Evolutionary conservation across 2,888 invertebrate genomes (phyloP).

Genomic region (Tinea trinotella): DNA sequence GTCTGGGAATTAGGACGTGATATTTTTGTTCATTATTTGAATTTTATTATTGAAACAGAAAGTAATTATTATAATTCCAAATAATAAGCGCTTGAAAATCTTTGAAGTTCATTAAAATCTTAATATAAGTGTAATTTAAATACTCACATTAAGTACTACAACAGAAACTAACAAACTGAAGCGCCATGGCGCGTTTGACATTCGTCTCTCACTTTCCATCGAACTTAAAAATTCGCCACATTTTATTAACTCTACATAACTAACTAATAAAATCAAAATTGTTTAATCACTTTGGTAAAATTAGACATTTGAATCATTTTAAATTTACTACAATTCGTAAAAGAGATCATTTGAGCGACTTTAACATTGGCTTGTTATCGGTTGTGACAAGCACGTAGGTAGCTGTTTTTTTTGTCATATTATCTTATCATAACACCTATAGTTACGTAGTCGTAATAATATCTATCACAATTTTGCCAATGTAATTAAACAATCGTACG

Average conservation of each 20-base stretch:
- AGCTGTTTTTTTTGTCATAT: neutral
- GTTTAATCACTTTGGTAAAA: neutral
- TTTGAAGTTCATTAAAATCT: no score
- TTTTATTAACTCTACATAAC: neutral
- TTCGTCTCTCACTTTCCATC: constrained; percentile 51
- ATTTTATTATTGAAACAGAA: no score
- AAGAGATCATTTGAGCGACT: neutral
- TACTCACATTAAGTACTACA: constrained; percentile 55
- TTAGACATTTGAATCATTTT: neutral
- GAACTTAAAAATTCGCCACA: constrained; percentile 25
- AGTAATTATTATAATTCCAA: no score
- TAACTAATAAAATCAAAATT: neutral
- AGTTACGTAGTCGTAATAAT: constrained; percentile 1
- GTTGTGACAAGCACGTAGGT: constrained; percentile 40
- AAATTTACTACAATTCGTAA: neutral
- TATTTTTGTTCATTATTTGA: no score
- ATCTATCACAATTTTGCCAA: neutral
- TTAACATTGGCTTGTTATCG: constrained; percentile 42
- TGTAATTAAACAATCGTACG: neutral
- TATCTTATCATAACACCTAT: constrained; percentile 51
- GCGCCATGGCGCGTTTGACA: constrained; percentile 41
- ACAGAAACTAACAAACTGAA: constrained; percentile 54
- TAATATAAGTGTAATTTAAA: constrained; percentile 9
- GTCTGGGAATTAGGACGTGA: no score
- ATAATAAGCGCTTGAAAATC: no score